Conservation (phyloP, 1,140 invertebrate genomes). For the Drosophila obscura region DNA sequence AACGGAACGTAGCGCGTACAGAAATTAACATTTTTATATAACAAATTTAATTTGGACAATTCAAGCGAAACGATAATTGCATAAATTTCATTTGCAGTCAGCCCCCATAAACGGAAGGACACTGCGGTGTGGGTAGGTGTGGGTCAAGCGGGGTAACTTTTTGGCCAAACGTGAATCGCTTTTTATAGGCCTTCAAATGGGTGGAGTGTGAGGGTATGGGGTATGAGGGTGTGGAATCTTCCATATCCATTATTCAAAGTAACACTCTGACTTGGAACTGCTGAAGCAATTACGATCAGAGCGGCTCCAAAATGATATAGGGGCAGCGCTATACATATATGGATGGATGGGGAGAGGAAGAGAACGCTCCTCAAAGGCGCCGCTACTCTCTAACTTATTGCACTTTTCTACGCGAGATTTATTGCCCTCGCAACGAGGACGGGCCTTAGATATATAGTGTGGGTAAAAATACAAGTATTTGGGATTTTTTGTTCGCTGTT, state of each 20-base stretch:
- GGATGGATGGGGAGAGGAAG: slow-evolving; percentile 1
- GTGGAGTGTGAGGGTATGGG: no score
- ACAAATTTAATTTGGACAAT: slow-evolving; percentile 70
- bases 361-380: slow-evolving; percentile 25
- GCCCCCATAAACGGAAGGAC: slow-evolving; percentile 15
- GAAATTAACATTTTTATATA: slow-evolving; percentile 70
- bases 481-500: slow-evolving; percentile 7
- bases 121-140: not conserved
- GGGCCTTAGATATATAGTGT: slow-evolving; percentile 56
- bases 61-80: slow-evolving; percentile 47
- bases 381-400: slow-evolving; percentile 61
- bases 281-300: slow-evolving; percentile 45
- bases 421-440: slow-evolving; percentile 39
- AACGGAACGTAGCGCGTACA: slow-evolving; percentile 3
- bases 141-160: not conserved
- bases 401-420: slow-evolving; percentile 69
- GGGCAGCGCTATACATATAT: slow-evolving; percentile 7
- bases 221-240: no score
- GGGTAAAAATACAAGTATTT: slow-evolving; percentile 19
- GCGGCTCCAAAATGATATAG: slow-evolving; percentile 1
- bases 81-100: slow-evolving; percentile 51
- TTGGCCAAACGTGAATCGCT: slow-evolving; percentile 17
- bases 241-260: slow-evolving; percentile 30
- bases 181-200: slow-evolving; percentile 32
- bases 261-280: slow-evolving; percentile 28